Percentiles rank a stretch among this genome's conserved stretches.
Evolutionary conservation across 2,888 invertebrate species (phyloP).

Genomic region (Drosophila histrio): DNA sequence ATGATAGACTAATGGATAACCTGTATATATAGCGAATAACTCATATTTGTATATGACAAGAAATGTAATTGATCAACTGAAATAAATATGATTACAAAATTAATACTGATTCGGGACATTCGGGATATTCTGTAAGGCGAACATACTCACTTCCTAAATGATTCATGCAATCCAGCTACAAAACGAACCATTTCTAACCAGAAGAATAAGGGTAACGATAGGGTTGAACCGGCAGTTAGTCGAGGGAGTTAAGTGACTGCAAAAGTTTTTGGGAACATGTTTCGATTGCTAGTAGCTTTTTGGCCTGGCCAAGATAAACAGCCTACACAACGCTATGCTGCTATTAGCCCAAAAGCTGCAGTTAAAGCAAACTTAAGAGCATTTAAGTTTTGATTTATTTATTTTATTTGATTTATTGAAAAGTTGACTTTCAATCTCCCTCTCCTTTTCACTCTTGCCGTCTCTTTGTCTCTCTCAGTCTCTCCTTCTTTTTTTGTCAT

Average conservation of each 20-base stretch:
- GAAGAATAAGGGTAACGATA: background rate
- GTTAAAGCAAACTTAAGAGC: background rate
- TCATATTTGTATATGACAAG: no score
- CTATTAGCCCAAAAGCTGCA: background rate
- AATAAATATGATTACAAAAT: no score
- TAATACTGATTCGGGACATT: no score
- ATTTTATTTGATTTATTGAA: slow-evolving; percentile 23
- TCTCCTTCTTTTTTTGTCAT: background rate
- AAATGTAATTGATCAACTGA: no score
- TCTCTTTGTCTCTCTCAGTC: background rate
- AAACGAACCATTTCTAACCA: background rate
- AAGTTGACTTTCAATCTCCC: slow-evolving; percentile 1
- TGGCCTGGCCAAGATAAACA: slow-evolving; percentile 18
- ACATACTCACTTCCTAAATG: no score
- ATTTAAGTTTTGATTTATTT: slow-evolving; percentile 15
- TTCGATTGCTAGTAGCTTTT: slow-evolving; percentile 3
- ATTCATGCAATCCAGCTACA: no score
- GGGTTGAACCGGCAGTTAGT: background rate
- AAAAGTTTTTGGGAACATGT: slow-evolving; percentile 21
- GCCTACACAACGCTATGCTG: slow-evolving; percentile 6
- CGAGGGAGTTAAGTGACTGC: background rate
- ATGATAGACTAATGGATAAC: background rate
- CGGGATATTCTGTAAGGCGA: no score
- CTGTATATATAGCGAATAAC: no score
- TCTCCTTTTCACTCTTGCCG: background rate